Evolutionary conservation across 2,888 invertebrate species (phyloP).

Genomic region (Amphimallon solstitiale): DNA sequence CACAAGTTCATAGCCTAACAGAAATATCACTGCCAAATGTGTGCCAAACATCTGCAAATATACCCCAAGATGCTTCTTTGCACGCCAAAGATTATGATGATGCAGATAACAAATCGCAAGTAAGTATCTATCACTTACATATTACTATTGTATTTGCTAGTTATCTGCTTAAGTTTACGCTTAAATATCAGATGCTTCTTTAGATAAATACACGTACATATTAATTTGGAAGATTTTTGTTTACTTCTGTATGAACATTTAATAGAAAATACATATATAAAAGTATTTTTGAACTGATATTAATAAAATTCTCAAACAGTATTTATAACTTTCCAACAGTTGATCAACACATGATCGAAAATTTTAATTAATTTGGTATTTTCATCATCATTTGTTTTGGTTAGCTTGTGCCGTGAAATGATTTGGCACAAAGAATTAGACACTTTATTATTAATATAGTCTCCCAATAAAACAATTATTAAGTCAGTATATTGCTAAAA

Average conservation of each 20-base stretch:
- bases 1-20: constrained; percentile 35
- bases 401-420: background rate
- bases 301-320: too few relatives aligned
- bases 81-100: constrained; percentile 51
- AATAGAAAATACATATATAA: too few relatives aligned
- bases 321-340: too few relatives aligned
- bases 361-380: background rate
- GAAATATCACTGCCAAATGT: constrained; percentile 53
- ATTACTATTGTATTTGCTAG: constrained; percentile 1
- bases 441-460: too few relatives aligned
- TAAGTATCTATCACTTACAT: constrained; percentile 51
- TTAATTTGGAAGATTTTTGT: background rate
- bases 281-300: too few relatives aligned
- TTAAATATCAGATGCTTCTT: background rate
- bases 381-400: constrained; percentile 12
- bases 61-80: constrained; percentile 56
- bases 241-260: too few relatives aligned
- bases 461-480: too few relatives aligned
- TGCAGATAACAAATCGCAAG: constrained; percentile 51
- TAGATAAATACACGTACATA: constrained; percentile 8
- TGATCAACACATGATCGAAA: too few relatives aligned
- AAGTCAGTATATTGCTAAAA: too few relatives aligned
- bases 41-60: constrained; percentile 55
- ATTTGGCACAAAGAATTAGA: too few relatives aligned
- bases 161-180: constrained; percentile 21